A percentile compares a stretch with the other conserved stretches of the same genome.
Evolutionary conservation across 1,140 invertebrate genomes (phyloP).

Genomic region (Diabrotica virgifera): DNA sequence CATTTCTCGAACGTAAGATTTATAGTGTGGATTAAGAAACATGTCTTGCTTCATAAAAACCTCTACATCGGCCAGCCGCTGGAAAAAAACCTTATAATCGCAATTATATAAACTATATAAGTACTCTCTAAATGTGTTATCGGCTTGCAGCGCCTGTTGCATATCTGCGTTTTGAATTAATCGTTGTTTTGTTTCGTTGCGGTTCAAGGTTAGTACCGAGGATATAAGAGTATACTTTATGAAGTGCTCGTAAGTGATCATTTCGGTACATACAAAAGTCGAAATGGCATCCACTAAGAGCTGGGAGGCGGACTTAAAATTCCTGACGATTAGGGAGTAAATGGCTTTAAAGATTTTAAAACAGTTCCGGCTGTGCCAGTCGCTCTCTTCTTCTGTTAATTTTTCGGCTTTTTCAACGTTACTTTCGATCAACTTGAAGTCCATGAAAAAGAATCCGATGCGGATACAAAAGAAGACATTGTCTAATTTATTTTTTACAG

Average conservation of each 20-base stretch:
- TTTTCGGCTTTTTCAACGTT: slow-evolving; percentile 26
- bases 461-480: slow-evolving; percentile 87
- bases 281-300: slow-evolving; percentile 96
- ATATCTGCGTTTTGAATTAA: slow-evolving; percentile 89
- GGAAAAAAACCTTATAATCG: slow-evolving; percentile 93
- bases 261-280: slow-evolving; percentile 97
- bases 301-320: slow-evolving; percentile 89
- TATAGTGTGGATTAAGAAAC: slow-evolving; percentile 86
- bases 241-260: slow-evolving; percentile 91
- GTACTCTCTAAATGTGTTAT: slow-evolving; percentile 79
- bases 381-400: slow-evolving; percentile 92
- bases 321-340: slow-evolving; percentile 89
- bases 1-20: slow-evolving; percentile 95
- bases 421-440: slow-evolving; percentile 63
- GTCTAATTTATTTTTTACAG: slow-evolving; percentile 82
- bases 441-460: slow-evolving; percentile 82
- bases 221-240: slow-evolving; percentile 84
- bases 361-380: slow-evolving; percentile 96
- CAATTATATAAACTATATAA: slow-evolving; percentile 94
- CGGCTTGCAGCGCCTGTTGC: slow-evolving; percentile 82
- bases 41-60: slow-evolving; percentile 83
- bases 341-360: slow-evolving; percentile 86
- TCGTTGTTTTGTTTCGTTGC: slow-evolving; percentile 76
- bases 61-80: slow-evolving; percentile 74
- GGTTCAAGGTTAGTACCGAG: slow-evolving; percentile 74